Evolutionary conservation across 2,888 invertebrate species (phyloP).

Genomic region (Drosophila koepferae): DNA sequence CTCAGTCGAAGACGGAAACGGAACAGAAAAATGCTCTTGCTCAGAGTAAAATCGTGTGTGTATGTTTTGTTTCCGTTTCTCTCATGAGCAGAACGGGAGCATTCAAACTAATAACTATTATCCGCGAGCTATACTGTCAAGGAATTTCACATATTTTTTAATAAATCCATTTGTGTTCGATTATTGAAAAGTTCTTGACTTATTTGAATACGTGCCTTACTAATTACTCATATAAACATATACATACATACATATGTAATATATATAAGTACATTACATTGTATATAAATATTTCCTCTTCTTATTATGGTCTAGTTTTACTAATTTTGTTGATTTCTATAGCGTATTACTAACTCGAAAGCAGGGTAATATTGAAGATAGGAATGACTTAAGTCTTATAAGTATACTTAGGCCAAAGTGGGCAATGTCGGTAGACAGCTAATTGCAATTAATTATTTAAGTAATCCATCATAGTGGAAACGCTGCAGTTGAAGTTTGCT

Average conservation of each 20-base stretch:
- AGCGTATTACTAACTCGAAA: background rate
- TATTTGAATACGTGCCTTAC: too few relatives aligned
- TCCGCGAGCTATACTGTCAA: too few relatives aligned
- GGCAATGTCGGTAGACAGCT: slow-evolving; percentile 53
- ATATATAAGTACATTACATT: too few relatives aligned
- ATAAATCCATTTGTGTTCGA: too few relatives aligned
- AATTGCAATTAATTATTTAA: slow-evolving; percentile 77
- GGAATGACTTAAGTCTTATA: slow-evolving; percentile 19
- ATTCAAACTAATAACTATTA: too few relatives aligned
- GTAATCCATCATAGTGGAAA: slow-evolving; percentile 71
- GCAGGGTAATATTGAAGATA: slow-evolving; percentile 33
- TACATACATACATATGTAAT: background rate
- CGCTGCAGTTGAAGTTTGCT: slow-evolving; percentile 48
- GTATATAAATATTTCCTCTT: background rate
- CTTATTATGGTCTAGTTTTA: background rate
- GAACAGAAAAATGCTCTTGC: too few relatives aligned
- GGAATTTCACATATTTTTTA: too few relatives aligned
- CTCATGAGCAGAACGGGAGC: too few relatives aligned
- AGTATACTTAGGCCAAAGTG: slow-evolving; percentile 30
- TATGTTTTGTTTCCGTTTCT: too few relatives aligned
- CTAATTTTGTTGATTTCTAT: background rate
- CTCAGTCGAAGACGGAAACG: too few relatives aligned
- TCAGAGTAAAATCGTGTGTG: too few relatives aligned
- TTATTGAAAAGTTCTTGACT: too few relatives aligned
- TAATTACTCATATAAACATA: background rate